Conservation (phyloP, 2,888 invertebrate species). For the Sceliomorpha sp. region DNA sequence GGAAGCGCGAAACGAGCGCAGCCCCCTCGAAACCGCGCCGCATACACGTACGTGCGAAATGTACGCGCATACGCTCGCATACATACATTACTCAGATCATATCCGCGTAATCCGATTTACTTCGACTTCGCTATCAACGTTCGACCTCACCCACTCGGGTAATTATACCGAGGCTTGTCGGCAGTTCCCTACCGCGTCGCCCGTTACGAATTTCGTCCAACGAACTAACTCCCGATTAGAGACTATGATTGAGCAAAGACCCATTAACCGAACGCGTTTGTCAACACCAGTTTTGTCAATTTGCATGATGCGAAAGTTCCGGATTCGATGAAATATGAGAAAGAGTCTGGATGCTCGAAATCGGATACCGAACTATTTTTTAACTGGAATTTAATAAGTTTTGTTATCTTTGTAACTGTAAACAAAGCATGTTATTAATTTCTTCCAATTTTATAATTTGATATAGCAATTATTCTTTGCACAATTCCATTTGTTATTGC, state of each 20-base stretch:
- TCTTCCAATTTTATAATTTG: too few relatives aligned
- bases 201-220: constrained; percentile 35
- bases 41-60: constrained; percentile 40
- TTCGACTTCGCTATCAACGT: constrained; percentile 79
- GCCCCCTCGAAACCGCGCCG: constrained; percentile 49
- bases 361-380: too few relatives aligned
- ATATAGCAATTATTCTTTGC: too few relatives aligned
- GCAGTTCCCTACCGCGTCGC: constrained; percentile 44
- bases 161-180: constrained; percentile 70
- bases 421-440: too few relatives aligned
- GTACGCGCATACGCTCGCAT: constrained; percentile 57
- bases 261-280: constrained; percentile 47
- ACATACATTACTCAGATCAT: constrained; percentile 79
- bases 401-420: too few relatives aligned
- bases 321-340: background rate
- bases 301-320: background rate
- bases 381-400: too few relatives aligned
- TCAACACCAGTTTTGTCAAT: constrained; percentile 4
- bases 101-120: constrained; percentile 80
- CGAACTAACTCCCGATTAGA: constrained; percentile 55
- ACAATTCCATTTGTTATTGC: too few relatives aligned
- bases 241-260: constrained; percentile 60
- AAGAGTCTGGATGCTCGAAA: too few relatives aligned
- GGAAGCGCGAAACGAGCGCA: constrained; percentile 63
- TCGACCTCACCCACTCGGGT: constrained; percentile 72